These are phyloP conservation scores for Platorchestia sp. DNA, from an alignment of 1,140 invertebrate genomes.

Conservation along the genomic window DNA sequence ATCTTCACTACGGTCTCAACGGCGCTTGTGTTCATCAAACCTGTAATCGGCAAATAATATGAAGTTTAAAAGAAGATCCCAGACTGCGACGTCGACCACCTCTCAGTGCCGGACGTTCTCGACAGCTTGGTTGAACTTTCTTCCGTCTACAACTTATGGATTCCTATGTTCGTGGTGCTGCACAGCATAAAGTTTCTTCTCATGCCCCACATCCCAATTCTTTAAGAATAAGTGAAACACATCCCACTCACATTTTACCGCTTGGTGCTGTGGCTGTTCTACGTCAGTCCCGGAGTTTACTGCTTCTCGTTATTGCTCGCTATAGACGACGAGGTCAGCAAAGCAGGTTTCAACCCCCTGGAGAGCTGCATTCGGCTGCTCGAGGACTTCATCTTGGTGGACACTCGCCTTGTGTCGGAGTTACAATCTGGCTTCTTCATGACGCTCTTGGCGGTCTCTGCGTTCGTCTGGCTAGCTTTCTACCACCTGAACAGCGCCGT, in stretches of 20 bases:
- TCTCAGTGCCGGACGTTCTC: background rate
- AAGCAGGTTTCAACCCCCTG: background rate
- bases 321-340: background rate
- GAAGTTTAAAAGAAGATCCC: background rate
- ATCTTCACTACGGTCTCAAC: background rate
- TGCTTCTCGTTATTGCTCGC: background rate
- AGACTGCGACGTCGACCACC: background rate
- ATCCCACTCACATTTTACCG: background rate
- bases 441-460: background rate
- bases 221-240: background rate
- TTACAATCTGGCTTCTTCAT: background rate
- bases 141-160: background rate
- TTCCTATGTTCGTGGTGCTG: background rate
- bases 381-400: background rate
- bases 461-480: background rate
- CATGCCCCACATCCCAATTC: background rate
- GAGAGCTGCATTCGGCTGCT: background rate
- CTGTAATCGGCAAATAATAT: background rate
- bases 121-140: background rate
- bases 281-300: background rate
- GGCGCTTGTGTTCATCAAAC: background rate
- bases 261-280: background rate
- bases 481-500: background rate
- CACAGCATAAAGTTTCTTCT: background rate
- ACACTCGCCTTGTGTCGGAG: background rate